Evolutionary conservation across 2,113 vertebrate species (phyloP).

Genomic region (Mesitornis unicolor): DNA sequence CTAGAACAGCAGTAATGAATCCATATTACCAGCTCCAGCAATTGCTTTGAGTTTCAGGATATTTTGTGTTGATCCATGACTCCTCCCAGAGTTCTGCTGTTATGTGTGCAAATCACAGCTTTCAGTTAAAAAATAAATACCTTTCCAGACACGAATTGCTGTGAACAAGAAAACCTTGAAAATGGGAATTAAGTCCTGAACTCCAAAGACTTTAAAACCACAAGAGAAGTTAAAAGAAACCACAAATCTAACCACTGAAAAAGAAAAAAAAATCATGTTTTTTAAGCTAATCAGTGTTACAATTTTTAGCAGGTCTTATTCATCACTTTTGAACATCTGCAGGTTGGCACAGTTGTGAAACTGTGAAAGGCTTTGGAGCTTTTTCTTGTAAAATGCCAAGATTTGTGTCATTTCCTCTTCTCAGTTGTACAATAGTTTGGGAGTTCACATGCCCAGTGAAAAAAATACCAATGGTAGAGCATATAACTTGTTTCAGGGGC

Average conservation of each 20-base stretch:
- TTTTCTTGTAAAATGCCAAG: not conserved
- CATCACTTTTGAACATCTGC: not conserved
- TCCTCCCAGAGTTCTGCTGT: not conserved
- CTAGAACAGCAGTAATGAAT: not conserved
- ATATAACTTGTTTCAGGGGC: not conserved
- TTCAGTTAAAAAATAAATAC: not conserved
- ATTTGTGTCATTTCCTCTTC: not conserved
- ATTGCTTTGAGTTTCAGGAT: not conserved
- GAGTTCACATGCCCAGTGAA: not conserved
- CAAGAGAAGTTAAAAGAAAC: not conserved
- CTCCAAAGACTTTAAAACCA: not conserved
- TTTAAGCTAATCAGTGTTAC: not conserved
- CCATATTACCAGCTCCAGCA: not conserved
- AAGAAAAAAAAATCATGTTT: not conserved
- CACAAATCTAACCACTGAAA: not conserved
- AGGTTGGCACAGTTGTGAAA: not conserved
- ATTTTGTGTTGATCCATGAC: not conserved
- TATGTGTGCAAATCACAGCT: not conserved
- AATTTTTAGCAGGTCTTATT: not conserved
- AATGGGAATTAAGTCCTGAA: not conserved
- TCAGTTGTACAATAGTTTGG: not conserved
- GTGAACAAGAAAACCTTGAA: not conserved
- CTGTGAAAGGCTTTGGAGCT: not conserved
- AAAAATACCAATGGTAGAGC: not conserved
- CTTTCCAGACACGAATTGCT: not conserved